Evolutionary conservation across 2,888 invertebrate genomes (phyloP).

Genomic region (Cyaniris semiargus): DNA sequence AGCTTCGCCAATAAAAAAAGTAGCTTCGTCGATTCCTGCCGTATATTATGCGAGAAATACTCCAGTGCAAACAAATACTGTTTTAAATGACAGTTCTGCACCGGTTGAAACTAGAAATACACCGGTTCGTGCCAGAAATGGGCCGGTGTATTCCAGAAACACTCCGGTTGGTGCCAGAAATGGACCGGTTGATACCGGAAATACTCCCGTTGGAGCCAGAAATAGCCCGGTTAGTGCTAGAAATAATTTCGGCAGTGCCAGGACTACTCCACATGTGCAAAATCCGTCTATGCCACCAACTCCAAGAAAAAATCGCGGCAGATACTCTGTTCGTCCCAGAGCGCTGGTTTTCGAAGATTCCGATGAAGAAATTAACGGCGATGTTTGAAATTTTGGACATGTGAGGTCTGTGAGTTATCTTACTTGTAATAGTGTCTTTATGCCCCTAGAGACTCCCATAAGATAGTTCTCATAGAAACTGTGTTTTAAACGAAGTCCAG

Average conservation of each 20-base stretch:
- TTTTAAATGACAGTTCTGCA: background rate
- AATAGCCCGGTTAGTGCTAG: background rate
- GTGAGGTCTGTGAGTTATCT: background rate
- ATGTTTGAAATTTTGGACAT: background rate
- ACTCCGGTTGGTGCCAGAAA: background rate
- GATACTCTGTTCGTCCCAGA: background rate
- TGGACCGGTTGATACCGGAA: background rate
- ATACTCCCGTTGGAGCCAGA: background rate
- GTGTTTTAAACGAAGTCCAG: too few relatives aligned
- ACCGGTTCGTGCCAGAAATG: background rate
- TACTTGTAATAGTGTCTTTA: background rate
- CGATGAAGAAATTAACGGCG: background rate
- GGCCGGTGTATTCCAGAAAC: background rate
- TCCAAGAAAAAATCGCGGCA: background rate
- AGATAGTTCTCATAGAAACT: too few relatives aligned
- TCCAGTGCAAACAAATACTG: background rate
- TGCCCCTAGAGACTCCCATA: background rate
- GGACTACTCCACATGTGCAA: background rate
- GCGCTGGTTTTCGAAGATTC: background rate
- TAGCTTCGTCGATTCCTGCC: background rate
- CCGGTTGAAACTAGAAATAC: background rate
- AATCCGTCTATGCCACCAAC: background rate
- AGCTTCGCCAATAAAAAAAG: background rate
- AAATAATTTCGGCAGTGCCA: background rate
- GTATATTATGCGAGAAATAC: background rate